phyloP scores from a whole-genome alignment of 2,113 vertebrate species.

The Erinaceus europaeus region DNA sequence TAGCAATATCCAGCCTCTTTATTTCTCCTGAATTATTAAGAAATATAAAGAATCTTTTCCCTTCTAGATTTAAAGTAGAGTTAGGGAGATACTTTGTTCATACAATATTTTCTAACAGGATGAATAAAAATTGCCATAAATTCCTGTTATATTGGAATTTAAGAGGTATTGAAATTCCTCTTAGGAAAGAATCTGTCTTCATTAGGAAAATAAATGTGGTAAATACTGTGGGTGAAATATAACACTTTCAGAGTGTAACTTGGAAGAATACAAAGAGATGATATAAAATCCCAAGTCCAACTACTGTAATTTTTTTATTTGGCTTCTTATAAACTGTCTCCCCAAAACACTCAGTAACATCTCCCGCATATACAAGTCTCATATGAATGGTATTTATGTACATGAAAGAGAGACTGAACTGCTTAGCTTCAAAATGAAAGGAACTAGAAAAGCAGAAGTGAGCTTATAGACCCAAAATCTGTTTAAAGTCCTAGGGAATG shows the following conservation, averaged over 20 bases:
- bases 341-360: neutral
- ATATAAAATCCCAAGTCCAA: neutral
- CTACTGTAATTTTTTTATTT: neutral
- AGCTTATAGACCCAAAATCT: neutral
- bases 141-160: too few species aligned
- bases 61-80: neutral
- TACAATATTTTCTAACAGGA: neutral
- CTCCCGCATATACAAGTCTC: neutral
- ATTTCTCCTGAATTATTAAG: neutral
- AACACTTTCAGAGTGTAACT: neutral
- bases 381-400: constrained; percentile 6
- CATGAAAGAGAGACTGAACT: neutral
- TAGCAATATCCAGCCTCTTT: neutral
- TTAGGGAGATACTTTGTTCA: neutral
- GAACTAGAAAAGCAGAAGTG: neutral
- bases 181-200: neutral
- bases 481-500: neutral
- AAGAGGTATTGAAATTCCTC: neutral
- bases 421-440: neutral
- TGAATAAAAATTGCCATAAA: neutral
- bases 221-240: neutral
- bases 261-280: neutral
- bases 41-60: neutral
- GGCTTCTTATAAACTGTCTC: neutral
- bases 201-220: neutral